Base-by-base conservation (phyloP, 2,113 vertebrate genomes). In the Uria lomvia region DNA sequence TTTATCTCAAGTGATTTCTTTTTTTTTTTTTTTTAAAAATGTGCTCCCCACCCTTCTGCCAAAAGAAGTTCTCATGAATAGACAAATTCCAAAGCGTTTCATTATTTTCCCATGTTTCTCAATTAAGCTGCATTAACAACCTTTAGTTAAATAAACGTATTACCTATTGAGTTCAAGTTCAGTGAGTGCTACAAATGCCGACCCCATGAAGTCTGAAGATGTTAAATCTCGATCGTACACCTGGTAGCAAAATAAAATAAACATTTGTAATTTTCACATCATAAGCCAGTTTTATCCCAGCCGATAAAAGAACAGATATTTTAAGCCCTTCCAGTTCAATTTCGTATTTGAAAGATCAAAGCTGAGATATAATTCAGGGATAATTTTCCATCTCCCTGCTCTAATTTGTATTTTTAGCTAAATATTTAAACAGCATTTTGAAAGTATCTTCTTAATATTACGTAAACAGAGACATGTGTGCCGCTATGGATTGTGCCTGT, bases 151-250 rank as follows among this genome's bases (percentile, higher is more conserved):
- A 86, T 8, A 52, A 82, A 58, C 0, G 3, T 8, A 23, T 95
- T 97, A 99, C 99, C 98, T 99, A 97, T 99, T 98, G 62, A 99
- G 94, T 38, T 99, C 98, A 63, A 99, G 98, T 63, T 98, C 97
- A 47, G 93, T 90, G 43, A 99, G 95, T 4, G 50, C 18, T 80
- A 99, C 95, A 49, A 82, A 94, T 22, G 98, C 97, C 8, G 99
- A 99, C 12, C 99, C 99, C 99, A 99, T 99, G 97, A 99, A 99
- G 84, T 99, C 99, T 73, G 99, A 99, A 7, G 98, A 97, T 11
- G 99, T 99, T 85, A 99, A 97, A 74, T 99, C 99, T 91, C 99
- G 98, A 97, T 99, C 99, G 7, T 99, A 99, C 15, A 99, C 99
- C 99, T 99, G 75, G 86, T 49, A 89, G 47, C 82, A 91, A 66